A percentile compares a stretch with the other conserved stretches of the same genome.
phyloP scores from a whole-genome alignment of 2,888 invertebrate genomes.

The Mimas tiliae region DNA sequence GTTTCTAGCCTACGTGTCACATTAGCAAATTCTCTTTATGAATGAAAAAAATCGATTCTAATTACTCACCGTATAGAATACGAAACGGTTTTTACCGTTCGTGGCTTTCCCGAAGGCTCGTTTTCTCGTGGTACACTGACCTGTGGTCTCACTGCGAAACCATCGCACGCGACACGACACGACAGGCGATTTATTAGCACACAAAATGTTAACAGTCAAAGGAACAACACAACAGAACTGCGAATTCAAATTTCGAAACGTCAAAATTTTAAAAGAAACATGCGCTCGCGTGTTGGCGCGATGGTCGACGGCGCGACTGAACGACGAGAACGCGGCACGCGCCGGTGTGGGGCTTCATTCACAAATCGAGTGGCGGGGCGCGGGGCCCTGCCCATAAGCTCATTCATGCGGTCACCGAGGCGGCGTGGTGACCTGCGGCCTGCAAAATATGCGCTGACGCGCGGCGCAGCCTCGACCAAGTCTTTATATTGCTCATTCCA shows the following conservation, averaged over 20 bases:
- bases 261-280: conserved; percentile 59
- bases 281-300: conserved; percentile 76
- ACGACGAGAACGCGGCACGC: conserved; percentile 73
- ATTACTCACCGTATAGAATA: conserved; percentile 72
- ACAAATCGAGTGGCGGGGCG: conserved; percentile 77
- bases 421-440: conserved; percentile 31
- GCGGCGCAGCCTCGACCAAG: background rate
- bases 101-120: conserved; percentile 65
- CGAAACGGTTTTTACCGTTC: conserved; percentile 59
- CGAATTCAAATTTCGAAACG: conserved; percentile 71
- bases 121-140: conserved; percentile 43
- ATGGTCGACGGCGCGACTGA: conserved; percentile 77
- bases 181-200: conserved; percentile 33
- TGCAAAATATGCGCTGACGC: conserved; percentile 29
- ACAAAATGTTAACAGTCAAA: conserved; percentile 51
- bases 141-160: conserved; percentile 47
- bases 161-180: conserved; percentile 46
- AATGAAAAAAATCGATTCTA: conserved; percentile 59
- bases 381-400: conserved; percentile 59
- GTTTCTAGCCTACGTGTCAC: conserved; percentile 73
- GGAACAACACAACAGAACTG: conserved; percentile 58
- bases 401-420: conserved; percentile 72
- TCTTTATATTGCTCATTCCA: conserved; percentile 13
- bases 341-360: conserved; percentile 81
- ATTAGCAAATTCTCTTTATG: conserved; percentile 53